These are phyloP conservation scores for Nephrocerus scutellatus DNA, from an alignment of 2,888 invertebrate species.

Conservation along the genomic window DNA sequence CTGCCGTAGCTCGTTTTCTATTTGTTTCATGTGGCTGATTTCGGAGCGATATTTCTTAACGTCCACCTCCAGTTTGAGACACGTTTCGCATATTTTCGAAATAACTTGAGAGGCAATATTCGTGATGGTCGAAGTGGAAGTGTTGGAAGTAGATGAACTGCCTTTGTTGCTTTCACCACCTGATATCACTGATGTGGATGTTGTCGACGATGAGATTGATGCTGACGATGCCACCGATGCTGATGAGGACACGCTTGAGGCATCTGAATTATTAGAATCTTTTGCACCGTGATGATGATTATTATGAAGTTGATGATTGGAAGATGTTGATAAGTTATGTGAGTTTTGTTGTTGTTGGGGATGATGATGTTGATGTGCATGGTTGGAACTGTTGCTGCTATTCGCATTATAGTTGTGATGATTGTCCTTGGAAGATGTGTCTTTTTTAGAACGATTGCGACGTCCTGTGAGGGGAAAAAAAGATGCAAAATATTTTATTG, in stretches of 20 bases:
- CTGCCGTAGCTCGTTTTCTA: conserved; percentile 47
- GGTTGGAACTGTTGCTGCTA: conserved; percentile 24
- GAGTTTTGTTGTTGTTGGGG: conserved; percentile 15
- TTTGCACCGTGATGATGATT: conserved; percentile 13
- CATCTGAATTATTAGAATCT: conserved; percentile 19
- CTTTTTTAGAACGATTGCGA: conserved; percentile 45
- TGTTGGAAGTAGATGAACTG: conserved; percentile 39
- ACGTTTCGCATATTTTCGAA: conserved; percentile 46
- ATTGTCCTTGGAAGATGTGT: conserved; percentile 46
- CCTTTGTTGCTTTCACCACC: too few relatives aligned
- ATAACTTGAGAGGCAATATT: conserved; percentile 46
- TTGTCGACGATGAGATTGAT: conserved; percentile 27
- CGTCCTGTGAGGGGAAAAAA: conserved; percentile 32
- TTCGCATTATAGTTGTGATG: conserved; percentile 35
- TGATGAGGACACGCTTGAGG: conserved; percentile 32
- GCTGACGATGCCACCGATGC: conserved; percentile 33
- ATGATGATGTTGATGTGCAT: conserved; percentile 21
- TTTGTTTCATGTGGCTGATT: conserved; percentile 46
- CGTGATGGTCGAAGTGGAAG: conserved; percentile 38
- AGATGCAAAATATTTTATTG: not conserved
- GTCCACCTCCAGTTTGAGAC: conserved; percentile 45
- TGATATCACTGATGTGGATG: conserved; percentile 28
- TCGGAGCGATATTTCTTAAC: conserved; percentile 46
- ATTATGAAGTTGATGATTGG: conserved; percentile 22
- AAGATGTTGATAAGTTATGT: conserved; percentile 21